Evolutionary conservation across 2,797 vertebrate species (phyloP), one percentile per base, ranked within the genome.

Genomic region (Trichosurus vulpecula): DNA sequence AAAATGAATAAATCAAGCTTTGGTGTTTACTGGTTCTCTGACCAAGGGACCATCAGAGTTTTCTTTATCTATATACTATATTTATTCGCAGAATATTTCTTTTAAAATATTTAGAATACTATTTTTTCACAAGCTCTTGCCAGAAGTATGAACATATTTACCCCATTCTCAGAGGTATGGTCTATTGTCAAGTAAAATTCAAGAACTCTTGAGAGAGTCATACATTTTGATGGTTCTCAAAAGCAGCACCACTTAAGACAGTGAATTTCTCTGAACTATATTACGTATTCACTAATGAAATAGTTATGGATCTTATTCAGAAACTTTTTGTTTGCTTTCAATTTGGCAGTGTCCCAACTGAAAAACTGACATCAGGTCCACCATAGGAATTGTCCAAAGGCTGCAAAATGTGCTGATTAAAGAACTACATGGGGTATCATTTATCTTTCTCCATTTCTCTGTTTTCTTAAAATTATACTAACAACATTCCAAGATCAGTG

Each of bases 401-500:
- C 92, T 96, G 11, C 47, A 95, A 96, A 95, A 30, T 94, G 30
- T 92, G 27, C 6, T 92, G 91, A 92, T 97, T 97, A 94, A 95
- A 97, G 47, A 95, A 94, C 30, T 93, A 93, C 81, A 54, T 27
- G 31, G 12, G 12, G 1, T 94, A 92, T 94, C 29, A 96, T 97
- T 97, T 98, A 89, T 97, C 90, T 97, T 89, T 96, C 58, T 93
- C 14, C 29, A 87, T 52, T 96, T 94, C 25, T 41, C 16, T 92
- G 27, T 91, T 97, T 97, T 97, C 95, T 96, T 97, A 52, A 93
- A 95, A 96, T 96, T 96, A 54, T 10, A 57, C 89, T 97, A 96
- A 96, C 58, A 74, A 53, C 95, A 97, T 95, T 98, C 61, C 35
- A 97, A 96, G 94, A 90, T 92, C 92, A 97, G 51, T 90, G 51